Percentiles rank a stretch among this genome's conserved stretches.
Evolutionary conservation across 2,797 vertebrate species (phyloP).

Genomic region (Takifugu rubripes): DNA sequence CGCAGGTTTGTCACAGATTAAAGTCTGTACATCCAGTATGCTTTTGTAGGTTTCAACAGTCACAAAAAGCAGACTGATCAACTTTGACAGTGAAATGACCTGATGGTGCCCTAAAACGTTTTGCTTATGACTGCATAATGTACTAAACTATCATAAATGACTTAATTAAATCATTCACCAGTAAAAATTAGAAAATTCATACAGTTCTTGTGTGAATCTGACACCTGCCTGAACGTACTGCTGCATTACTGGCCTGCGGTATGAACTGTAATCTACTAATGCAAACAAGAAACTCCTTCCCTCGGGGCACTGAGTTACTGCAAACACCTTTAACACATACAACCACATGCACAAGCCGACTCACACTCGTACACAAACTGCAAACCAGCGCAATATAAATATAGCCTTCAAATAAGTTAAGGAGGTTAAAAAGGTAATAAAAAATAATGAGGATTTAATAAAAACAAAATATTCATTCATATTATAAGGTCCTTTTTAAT

Average conservation of each 20-base stretch:
- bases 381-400: too few relatives aligned
- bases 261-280: background rate
- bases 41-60: background rate
- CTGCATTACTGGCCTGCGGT: background rate
- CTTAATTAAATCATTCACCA: too few relatives aligned
- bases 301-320: background rate
- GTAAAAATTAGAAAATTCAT: too few relatives aligned
- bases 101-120: background rate
- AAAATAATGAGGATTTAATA: background rate
- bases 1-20: slow-evolving; percentile 34
- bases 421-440: slow-evolving; percentile 1
- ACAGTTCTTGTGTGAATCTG: background rate
- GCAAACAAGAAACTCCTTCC: background rate
- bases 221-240: background rate
- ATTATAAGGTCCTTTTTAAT: background rate
- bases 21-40: too few relatives aligned
- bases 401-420: background rate
- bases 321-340: background rate
- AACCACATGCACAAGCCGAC: too few relatives aligned
- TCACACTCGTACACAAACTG: background rate
- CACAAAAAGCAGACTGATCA: background rate
- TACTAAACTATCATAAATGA: too few relatives aligned
- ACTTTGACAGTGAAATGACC: background rate
- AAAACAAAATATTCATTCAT: background rate
- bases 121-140: too few relatives aligned